Percentiles rank a stretch among this genome's conserved stretches.
Conservation (phyloP, 1,140 invertebrate species). For the Heliconius congener region DNA sequence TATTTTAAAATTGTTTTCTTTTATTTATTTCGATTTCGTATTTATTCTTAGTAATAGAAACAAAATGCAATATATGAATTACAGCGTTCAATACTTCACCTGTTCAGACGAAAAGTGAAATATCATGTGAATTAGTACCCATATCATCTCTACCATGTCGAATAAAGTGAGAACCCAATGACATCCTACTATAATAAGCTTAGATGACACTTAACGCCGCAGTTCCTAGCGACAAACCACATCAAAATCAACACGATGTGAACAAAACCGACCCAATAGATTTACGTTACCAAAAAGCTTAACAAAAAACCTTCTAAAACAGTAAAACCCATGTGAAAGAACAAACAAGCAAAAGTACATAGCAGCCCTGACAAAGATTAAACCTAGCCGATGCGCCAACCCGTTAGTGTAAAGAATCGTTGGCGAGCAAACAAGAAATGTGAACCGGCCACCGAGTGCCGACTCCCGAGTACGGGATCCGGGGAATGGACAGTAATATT, state of each 20-base stretch:
- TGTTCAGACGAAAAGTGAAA: too few relatives aligned
- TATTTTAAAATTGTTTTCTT: not conserved
- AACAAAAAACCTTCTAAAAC: not conserved
- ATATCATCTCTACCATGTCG: too few relatives aligned
- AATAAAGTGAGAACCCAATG: too few relatives aligned
- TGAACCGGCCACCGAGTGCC: not conserved
- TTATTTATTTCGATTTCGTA: not conserved
- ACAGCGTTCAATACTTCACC: too few relatives aligned
- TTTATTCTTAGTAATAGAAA: not conserved
- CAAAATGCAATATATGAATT: too few relatives aligned
- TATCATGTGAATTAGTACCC: too few relatives aligned
- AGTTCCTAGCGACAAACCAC: too few relatives aligned
- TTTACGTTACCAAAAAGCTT: not conserved
- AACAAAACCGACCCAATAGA: not conserved
- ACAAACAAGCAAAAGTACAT: not conserved
- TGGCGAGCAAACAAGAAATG: slow-evolving; percentile 13
- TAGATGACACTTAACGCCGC: too few relatives aligned
- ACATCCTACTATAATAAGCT: too few relatives aligned
- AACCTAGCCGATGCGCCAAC: slow-evolving; percentile 6
- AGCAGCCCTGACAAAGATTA: slow-evolving; percentile 5
- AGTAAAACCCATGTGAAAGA: not conserved
- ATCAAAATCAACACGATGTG: too few relatives aligned
- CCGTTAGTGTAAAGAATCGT: slow-evolving; percentile 11
- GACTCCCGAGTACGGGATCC: not conserved
- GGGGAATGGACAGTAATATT: slow-evolving; percentile 7